These are phyloP conservation scores for Molossus alvarezi DNA, from an alignment of 2,797 vertebrate species.

Conservation along the genomic window DNA sequence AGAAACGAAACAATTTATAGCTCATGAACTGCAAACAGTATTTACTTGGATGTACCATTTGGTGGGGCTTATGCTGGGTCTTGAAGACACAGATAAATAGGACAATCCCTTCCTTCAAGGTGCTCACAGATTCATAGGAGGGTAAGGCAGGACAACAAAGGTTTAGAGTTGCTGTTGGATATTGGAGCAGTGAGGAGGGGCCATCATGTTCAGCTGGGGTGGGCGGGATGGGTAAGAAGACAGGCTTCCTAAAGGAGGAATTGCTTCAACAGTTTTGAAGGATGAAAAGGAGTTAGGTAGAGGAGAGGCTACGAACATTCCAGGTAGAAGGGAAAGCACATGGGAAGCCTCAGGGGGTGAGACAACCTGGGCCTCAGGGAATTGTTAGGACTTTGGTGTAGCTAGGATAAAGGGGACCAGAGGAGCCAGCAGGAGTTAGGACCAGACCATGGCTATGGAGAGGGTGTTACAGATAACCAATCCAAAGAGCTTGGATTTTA, in stretches of 20 bases:
- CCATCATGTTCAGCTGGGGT: background rate
- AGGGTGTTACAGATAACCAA: background rate
- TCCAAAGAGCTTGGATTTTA: background rate
- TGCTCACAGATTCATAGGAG: background rate
- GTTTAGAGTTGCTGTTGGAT: background rate
- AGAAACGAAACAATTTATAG: background rate
- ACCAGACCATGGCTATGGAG: background rate
- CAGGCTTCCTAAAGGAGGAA: background rate
- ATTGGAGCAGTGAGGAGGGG: background rate
- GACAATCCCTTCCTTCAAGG: background rate
- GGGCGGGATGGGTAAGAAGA: background rate
- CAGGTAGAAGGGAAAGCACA: background rate
- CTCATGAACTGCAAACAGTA: background rate
- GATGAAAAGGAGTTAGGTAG: background rate
- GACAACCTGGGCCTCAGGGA: background rate
- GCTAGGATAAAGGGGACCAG: background rate
- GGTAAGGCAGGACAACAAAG: background rate
- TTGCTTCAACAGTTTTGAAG: slow-evolving; percentile 16
- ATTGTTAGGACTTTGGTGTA: background rate
- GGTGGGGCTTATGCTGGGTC: background rate
- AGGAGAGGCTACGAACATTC: background rate
- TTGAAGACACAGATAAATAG: background rate
- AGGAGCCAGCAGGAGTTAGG: background rate
- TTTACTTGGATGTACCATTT: background rate
- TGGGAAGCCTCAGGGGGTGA: background rate